phyloP scores from a whole-genome alignment of 2,113 vertebrate species.

The Labeo rohita region DNA sequence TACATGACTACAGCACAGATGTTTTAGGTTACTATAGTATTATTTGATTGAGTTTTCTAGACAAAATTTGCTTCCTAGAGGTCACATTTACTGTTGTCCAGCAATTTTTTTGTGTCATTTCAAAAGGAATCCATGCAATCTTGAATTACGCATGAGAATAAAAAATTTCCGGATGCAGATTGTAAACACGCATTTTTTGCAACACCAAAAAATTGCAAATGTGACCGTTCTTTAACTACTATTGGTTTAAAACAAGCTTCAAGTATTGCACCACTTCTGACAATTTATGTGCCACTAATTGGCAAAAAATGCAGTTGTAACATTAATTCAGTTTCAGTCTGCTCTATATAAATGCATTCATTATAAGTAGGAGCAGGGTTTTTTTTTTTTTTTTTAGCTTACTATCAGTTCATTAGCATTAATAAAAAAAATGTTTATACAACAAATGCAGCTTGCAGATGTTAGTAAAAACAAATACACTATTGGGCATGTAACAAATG shows the following conservation, averaged over 20 bases:
- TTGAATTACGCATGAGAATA: not conserved
- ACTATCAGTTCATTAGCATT: not conserved
- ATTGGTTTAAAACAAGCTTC: not conserved
- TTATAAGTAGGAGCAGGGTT: not conserved
- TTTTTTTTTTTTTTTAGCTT: too few species aligned
- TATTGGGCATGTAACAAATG: too few species aligned
- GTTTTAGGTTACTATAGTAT: not conserved
- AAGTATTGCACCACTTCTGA: not conserved
- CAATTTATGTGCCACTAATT: too few species aligned
- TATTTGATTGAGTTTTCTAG: not conserved
- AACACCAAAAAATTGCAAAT: too few species aligned
- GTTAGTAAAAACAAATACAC: too few species aligned
- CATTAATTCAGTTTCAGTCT: not conserved
- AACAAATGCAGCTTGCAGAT: too few species aligned
- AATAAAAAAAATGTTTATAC: not conserved
- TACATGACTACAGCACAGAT: not conserved
- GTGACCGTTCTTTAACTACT: too few species aligned
- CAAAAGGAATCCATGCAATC: not conserved
- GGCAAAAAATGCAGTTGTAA: too few species aligned
- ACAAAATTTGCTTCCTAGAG: not conserved
- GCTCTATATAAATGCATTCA: not conserved
- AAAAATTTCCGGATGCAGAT: too few species aligned
- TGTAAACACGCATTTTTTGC: too few species aligned
- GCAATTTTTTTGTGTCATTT: not conserved
- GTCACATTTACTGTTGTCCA: not conserved